Evolutionary conservation across 2,888 invertebrate genomes (phyloP), one percentile per base, ranked within the genome.

Genomic region (Cheiracanthium punctorium): DNA sequence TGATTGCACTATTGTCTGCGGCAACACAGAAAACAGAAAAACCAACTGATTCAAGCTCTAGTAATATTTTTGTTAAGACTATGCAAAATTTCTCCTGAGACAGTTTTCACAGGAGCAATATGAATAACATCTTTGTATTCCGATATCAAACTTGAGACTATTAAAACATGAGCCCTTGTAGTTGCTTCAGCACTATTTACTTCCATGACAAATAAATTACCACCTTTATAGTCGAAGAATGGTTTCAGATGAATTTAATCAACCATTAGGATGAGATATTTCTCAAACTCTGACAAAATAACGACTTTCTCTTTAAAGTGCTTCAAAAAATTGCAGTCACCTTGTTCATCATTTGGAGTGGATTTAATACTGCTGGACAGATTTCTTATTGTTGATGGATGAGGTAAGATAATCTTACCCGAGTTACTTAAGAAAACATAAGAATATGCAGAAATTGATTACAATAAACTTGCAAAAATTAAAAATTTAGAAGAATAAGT

Each of bases 201-300:
- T 30, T 64, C 37, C 29, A 20, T 65, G 7, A 76, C 82, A 28
- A 28, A 7, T 52, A 82, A 1, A 33, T 75, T 37, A 1, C 82
- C 82, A 12, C 71, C 70, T 69, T 48, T 29, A n/a, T n/a, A n/a
- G n/a, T n/a, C n/a, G n/a, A n/a, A n/a, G n/a, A n/a, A n/a, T n/a
- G n/a, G n/a, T n/a, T 71, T 74, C 30, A 76, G 12, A 52, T 70
- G 70, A 10, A 70, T 82, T 67, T 81, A 65, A 32, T 81, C 80
- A 4, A 81, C 1, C 67, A 81, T 81, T 37, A 81, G 33, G 28
- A 30, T 67, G n/a, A 81, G 24, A 28, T 30, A n/a, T 32, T n/a
- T 58, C 10, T 80, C 80, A 12, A 43, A 12, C 17, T 58, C 17
- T 28, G 24, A 30, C 20, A 80, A 64, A 20, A 0, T 29, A 12